Evolutionary conservation across 1,140 invertebrate genomes (phyloP), one percentile per base, ranked within the genome.

Genomic region (Myzus persicae): DNA sequence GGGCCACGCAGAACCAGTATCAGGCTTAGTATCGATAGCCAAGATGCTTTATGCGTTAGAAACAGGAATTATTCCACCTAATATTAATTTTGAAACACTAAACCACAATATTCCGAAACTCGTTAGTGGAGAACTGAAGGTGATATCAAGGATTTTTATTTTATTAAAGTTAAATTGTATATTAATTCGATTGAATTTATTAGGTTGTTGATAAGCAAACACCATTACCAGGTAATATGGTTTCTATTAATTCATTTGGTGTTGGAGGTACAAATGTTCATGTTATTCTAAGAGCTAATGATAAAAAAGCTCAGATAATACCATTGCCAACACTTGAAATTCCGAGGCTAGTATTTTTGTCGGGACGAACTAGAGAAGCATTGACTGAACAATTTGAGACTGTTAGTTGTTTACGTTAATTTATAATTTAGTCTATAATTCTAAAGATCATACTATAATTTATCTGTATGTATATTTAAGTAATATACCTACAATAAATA

Each of bases 1-100:
- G 95, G 97, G 97, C 0, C 97, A 98, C 94, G 96, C 97, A 40
- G 97, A 97, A 95, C 96, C 97, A 44, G 96, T 96, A 6, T 97
- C 97, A 94, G 96, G 96, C 67, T 94, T 97, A 1, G 96, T 96
- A 94, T 95, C 96, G 7, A 94, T 97, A 85, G 95, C 96, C 22
- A 97, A 97, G 95, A 96, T 94, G 26, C 51, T 94, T 18, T 93
- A 94, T 46, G 94, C 94, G 9, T 54, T 94, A 22, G 94, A 95
- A 87, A 93, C 44, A 20, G 94, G 94, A 20, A 87, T 94, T 22
- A 94, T 95, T 54, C 94, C 94, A 0, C 94, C 94, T 5, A 95
- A 94, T 87, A 93, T 95, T 22, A 93, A 95, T 85, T 94, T 94
- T 93, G 85, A 93, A 22, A 92, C 76, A 36, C 94, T 94, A 5